Conservation (phyloP, 2,888 invertebrate genomes). For the Ectemnius cavifrons region DNA sequence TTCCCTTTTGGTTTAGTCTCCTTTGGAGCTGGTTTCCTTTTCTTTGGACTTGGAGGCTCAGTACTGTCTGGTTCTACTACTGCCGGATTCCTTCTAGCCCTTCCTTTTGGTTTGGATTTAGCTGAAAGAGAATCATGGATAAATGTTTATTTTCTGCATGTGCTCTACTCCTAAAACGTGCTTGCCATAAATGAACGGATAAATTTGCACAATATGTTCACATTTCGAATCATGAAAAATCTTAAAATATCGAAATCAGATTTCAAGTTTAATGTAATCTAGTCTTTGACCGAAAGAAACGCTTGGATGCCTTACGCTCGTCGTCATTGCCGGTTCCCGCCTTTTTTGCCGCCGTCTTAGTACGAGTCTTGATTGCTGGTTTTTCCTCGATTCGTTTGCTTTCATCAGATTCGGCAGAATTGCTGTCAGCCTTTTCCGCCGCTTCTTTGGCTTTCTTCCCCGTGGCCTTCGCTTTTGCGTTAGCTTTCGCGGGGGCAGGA, state of each 20-base stretch:
- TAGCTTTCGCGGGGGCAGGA: constrained; percentile 19
- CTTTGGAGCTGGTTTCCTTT: constrained; percentile 21
- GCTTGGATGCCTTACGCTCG: constrained; percentile 29
- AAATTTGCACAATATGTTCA: neutral
- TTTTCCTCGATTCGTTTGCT: constrained; percentile 8
- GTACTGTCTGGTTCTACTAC: constrained; percentile 13
- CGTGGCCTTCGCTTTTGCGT: constrained; percentile 26
- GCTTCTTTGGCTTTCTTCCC: constrained; percentile 27
- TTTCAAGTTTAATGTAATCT: neutral
- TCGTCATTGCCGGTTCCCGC: constrained; percentile 41
- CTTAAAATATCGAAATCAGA: neutral
- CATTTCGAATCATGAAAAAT: neutral
- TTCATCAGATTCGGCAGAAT: constrained; percentile 11
- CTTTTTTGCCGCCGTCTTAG: constrained; percentile 48
- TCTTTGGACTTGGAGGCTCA: constrained; percentile 18
- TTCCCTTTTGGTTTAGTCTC: constrained; percentile 40
- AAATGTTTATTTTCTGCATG: too few species aligned
- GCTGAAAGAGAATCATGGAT: constrained; percentile 31
- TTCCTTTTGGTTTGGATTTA: constrained; percentile 41
- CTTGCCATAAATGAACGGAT: neutral
- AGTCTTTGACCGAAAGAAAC: neutral
- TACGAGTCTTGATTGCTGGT: constrained; percentile 26
- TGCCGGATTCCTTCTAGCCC: constrained; percentile 28
- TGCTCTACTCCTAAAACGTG: neutral
- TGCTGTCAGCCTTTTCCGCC: constrained; percentile 1